Percentiles rank a stretch among this genome's conserved stretches.
Evolutionary conservation across 2,797 vertebrate genomes (phyloP).

Genomic region (Danio jaintianensis): DNA sequence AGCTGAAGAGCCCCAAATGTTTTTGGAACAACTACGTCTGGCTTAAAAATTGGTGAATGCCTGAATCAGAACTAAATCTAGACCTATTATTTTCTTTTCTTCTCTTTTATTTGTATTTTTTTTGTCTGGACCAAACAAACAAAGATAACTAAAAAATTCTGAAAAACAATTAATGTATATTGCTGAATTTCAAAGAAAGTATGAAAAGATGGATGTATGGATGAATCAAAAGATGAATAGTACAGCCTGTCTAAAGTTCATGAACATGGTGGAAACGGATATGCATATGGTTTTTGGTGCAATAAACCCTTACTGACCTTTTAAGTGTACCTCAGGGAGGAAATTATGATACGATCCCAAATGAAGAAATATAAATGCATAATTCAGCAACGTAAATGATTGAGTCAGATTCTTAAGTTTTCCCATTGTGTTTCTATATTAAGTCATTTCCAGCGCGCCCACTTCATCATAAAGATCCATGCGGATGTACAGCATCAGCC

Average conservation of each 20-base stretch:
- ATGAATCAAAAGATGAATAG: not conserved
- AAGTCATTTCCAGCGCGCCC: slow-evolving; percentile 25
- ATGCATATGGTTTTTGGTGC: not conserved
- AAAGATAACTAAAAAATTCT: no score
- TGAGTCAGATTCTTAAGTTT: slow-evolving; percentile 24
- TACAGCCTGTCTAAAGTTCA: not conserved
- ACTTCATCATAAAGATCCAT: slow-evolving; percentile 39
- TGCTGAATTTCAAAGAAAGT: no score
- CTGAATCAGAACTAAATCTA: not conserved
- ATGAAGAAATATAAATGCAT: slow-evolving; percentile 12
- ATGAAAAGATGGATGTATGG: not conserved
- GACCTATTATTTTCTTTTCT: no score
- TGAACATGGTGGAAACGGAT: not conserved
- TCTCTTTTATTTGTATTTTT: no score
- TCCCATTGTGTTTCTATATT: slow-evolving; percentile 27
- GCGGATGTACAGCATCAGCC: slow-evolving; percentile 34
- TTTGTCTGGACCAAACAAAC: no score
- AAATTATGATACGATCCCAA: slow-evolving; percentile 9
- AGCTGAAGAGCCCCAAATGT: not conserved
- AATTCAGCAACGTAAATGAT: slow-evolving; percentile 28
- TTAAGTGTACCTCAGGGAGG: not conserved
- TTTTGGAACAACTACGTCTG: not conserved
- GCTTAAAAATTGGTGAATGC: not conserved
- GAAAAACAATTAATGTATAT: no score
- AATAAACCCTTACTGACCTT: slow-evolving; percentile 20